phyloP scores from a whole-genome alignment of 2,113 vertebrate genomes.

The Salvelinus namaycush region DNA sequence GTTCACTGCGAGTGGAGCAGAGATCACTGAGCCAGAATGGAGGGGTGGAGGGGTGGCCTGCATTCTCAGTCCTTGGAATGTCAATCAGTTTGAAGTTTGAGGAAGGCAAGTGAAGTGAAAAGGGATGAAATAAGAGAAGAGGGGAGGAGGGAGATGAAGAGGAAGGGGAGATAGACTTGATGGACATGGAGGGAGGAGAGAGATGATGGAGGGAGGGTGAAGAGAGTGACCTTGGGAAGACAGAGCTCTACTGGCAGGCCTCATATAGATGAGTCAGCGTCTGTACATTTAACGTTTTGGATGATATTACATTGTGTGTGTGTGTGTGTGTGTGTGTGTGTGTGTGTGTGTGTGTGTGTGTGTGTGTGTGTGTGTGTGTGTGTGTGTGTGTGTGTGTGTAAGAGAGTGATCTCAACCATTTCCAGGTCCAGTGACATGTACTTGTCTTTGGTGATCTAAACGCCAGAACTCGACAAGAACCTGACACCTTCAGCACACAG shows the following conservation, averaged over 20 bases:
- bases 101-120: neutral
- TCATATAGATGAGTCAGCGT: constrained; percentile 61
- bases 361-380: neutral
- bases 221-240: constrained; percentile 63
- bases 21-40: neutral
- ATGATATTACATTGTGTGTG: constrained; percentile 25
- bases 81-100: neutral
- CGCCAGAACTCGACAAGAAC: too few species aligned
- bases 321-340: constrained; percentile 7
- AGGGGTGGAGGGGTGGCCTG: neutral
- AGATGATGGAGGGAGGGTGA: neutral
- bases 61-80: neutral
- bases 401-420: too few species aligned
- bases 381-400: constrained; percentile 4
- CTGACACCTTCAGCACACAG: too few species aligned
- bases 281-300: constrained; percentile 40
- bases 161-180: constrained; percentile 9
- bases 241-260: constrained; percentile 50
- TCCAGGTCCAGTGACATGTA: too few species aligned
- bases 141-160: constrained; percentile 16
- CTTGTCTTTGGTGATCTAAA: too few species aligned
- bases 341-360: neutral
- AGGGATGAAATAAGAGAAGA: constrained; percentile 1
- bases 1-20: neutral
- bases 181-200: constrained; percentile 27